Percentiles rank a stretch among this genome's conserved stretches.
Evolutionary conservation across 2,888 invertebrate genomes (phyloP).

Genomic region (Mesoligia furuncula): DNA sequence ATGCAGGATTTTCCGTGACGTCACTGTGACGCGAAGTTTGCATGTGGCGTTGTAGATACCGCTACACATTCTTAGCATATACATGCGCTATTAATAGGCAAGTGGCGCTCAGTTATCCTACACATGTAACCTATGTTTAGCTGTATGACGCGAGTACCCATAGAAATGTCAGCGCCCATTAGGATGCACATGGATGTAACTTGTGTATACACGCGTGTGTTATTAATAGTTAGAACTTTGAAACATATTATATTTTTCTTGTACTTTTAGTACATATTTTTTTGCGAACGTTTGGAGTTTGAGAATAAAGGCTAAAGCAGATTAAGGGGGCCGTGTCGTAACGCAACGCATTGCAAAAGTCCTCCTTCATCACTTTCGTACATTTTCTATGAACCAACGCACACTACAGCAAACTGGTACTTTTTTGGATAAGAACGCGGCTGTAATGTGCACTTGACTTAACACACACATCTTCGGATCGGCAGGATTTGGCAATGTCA

Average conservation of each 20-base stretch:
- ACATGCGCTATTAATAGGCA: background rate
- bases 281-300: background rate
- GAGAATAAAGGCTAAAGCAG: background rate
- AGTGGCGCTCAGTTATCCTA: background rate
- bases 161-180: background rate
- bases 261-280: background rate
- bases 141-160: background rate
- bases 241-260: background rate
- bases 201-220: background rate
- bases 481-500: background rate
- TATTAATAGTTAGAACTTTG: background rate
- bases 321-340: background rate
- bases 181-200: background rate
- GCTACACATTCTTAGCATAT: background rate
- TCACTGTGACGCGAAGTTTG: no score
- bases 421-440: background rate
- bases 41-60: no score
- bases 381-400: background rate
- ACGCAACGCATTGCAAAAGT: background rate
- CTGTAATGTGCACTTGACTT: background rate
- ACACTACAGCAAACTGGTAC: background rate
- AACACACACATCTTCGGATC: background rate
- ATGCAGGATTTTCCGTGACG: no score
- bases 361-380: background rate
- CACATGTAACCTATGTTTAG: background rate